Conservation (phyloP, 2,888 invertebrate genomes). For the Copidosoma aretas region DNA sequence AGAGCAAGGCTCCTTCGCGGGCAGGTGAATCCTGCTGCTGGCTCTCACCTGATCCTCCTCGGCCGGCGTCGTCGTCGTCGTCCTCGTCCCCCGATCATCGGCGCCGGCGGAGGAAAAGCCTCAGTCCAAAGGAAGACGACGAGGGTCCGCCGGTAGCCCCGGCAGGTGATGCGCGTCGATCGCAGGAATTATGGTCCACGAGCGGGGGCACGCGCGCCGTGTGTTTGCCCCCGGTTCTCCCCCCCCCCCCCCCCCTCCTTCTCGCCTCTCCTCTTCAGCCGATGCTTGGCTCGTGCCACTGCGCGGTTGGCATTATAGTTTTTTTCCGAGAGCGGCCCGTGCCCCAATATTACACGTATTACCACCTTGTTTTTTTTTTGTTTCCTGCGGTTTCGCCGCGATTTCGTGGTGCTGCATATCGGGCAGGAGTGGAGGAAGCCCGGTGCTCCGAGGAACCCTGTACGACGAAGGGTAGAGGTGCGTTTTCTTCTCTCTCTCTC, state of each 20-base stretch:
- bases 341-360: too few relatives aligned
- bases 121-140: not conserved
- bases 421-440: too few relatives aligned
- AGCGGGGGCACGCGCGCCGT: not conserved
- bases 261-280: not conserved
- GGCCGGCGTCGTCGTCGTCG: constrained; percentile 42
- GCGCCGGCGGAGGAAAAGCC: constrained; percentile 45
- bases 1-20: constrained; percentile 11
- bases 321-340: not conserved
- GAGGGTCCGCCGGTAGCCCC: constrained; percentile 6
- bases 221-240: not conserved
- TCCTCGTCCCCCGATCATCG: constrained; percentile 47
- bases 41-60: constrained; percentile 51
- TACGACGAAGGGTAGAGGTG: too few relatives aligned
- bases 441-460: too few relatives aligned
- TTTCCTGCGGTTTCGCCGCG: too few relatives aligned
- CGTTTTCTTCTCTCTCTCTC: too few relatives aligned
- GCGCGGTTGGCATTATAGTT: too few relatives aligned
- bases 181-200: constrained; percentile 52
- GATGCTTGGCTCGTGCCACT: too few relatives aligned
- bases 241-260: not conserved
- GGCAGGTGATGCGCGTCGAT: constrained; percentile 58
- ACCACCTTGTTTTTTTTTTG: too few relatives aligned
- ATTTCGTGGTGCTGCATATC: too few relatives aligned
- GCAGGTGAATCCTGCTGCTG: constrained; percentile 56